phyloP scores from a whole-genome alignment of 2,888 invertebrate genomes.

The Rhingia rostrata region DNA sequence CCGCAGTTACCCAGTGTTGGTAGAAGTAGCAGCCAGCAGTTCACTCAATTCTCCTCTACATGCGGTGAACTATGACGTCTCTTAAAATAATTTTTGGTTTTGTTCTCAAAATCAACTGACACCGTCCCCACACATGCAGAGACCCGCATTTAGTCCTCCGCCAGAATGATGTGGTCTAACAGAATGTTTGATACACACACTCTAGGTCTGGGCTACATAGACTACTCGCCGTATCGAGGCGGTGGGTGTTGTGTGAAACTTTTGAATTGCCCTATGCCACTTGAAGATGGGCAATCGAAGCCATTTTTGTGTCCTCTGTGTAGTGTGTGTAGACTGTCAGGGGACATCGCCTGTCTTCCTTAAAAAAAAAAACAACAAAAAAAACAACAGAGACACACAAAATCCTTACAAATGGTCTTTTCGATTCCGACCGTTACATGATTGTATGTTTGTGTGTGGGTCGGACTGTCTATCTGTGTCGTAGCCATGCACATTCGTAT shows the following conservation, averaged over 20 bases:
- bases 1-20: no score
- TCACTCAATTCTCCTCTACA: conserved; percentile 39
- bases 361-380: conserved; percentile 35
- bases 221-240: not conserved
- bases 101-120: conserved; percentile 60
- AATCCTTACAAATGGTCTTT: conserved; percentile 68
- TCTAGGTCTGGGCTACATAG: not conserved
- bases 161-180: conserved; percentile 52
- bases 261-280: conserved; percentile 49
- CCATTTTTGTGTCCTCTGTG: conserved; percentile 44
- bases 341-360: conserved; percentile 35
- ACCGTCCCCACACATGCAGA: conserved; percentile 5
- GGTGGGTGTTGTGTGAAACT: conserved; percentile 16
- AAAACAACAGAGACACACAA: conserved; percentile 12
- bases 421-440: conserved; percentile 40
- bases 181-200: conserved; percentile 61
- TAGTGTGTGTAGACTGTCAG: conserved; percentile 27
- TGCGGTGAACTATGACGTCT: conserved; percentile 72
- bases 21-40: not conserved
- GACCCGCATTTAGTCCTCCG: not conserved
- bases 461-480: conserved; percentile 16
- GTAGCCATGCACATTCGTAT: conserved; percentile 48
- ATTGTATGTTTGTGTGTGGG: conserved; percentile 32
- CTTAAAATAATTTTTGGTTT: conserved; percentile 71
- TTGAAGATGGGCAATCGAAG: conserved; percentile 65